Percentiles rank a stretch among this genome's conserved stretches.
Evolutionary conservation across 2,888 invertebrate species (phyloP).

Genomic region (Cetonia aurata): DNA sequence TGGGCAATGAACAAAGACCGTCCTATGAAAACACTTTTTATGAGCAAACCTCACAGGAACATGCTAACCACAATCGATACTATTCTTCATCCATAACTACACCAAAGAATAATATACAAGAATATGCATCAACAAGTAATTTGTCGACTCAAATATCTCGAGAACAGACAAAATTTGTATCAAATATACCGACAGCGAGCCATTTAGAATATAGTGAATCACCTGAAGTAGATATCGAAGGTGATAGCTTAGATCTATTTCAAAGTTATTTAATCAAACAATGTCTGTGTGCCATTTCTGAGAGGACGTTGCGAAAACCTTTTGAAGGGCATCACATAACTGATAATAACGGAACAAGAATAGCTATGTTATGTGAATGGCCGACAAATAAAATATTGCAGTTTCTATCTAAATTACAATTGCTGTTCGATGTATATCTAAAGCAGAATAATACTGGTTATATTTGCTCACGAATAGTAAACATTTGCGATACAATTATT

Average conservation of each 20-base stretch:
- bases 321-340: slow-evolving; percentile 74
- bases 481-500: slow-evolving; percentile 83
- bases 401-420: slow-evolving; percentile 85
- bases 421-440: slow-evolving; percentile 86
- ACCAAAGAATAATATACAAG: slow-evolving; percentile 35
- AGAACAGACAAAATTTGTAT: slow-evolving; percentile 32
- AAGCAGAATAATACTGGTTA: slow-evolving; percentile 86
- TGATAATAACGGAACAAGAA: slow-evolving; percentile 68
- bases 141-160: slow-evolving; percentile 13
- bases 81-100: slow-evolving; percentile 11
- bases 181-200: slow-evolving; percentile 13
- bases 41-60: slow-evolving; percentile 36
- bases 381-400: slow-evolving; percentile 78
- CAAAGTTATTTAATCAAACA: slow-evolving; percentile 80
- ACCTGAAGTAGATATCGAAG: slow-evolving; percentile 20
- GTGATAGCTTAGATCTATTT: slow-evolving; percentile 66
- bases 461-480: slow-evolving; percentile 85
- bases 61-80: slow-evolving; percentile 40
- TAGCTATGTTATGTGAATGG: slow-evolving; percentile 73
- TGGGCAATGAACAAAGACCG: slow-evolving; percentile 15
- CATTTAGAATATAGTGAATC: slow-evolving; percentile 10
- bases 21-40: slow-evolving; percentile 19
- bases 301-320: slow-evolving; percentile 77
- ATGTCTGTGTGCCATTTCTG: slow-evolving; percentile 83
- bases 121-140: slow-evolving; percentile 28